These are phyloP conservation scores for Amphiprion percula DNA, from an alignment of 2,113 vertebrate genomes.

Conservation along the genomic window DNA sequence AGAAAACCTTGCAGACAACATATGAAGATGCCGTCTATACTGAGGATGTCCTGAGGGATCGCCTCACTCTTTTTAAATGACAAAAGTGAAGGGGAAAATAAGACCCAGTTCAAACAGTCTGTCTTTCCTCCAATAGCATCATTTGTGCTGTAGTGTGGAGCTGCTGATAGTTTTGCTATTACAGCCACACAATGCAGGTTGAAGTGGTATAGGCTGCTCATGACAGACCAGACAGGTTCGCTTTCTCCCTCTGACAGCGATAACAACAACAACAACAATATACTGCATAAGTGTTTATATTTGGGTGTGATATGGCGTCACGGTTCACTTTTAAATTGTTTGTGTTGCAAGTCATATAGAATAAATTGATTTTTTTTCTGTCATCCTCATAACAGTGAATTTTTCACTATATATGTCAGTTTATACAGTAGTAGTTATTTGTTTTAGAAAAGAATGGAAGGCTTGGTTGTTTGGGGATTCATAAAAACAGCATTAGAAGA, in stretches of 20 bases:
- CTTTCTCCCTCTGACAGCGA: conserved; percentile 7
- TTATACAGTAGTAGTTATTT: too few relatives aligned
- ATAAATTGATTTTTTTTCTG: background rate
- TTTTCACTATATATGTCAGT: too few relatives aligned
- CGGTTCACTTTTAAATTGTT: background rate
- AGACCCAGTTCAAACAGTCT: conserved; percentile 13
- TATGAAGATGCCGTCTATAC: background rate
- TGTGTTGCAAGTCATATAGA: background rate
- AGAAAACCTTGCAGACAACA: background rate
- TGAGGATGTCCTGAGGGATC: conserved; percentile 23
- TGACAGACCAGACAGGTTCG: conserved; percentile 10
- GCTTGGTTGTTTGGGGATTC: background rate
- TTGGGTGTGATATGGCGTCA: background rate
- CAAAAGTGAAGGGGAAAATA: conserved; percentile 11
- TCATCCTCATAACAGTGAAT: background rate
- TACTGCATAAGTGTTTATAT: background rate
- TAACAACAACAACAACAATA: background rate
- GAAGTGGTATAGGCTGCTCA: background rate
- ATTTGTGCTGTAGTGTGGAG: conserved; percentile 21
- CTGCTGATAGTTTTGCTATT: conserved; percentile 26
- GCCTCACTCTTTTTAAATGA: background rate
- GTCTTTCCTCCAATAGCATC: conserved; percentile 26
- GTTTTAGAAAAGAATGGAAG: too few relatives aligned
- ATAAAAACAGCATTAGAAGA: conserved; percentile 3
- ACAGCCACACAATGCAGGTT: conserved; percentile 22